phyloP scores from a whole-genome alignment of 2,888 invertebrate species.

The Hypomecis punctinalis region DNA sequence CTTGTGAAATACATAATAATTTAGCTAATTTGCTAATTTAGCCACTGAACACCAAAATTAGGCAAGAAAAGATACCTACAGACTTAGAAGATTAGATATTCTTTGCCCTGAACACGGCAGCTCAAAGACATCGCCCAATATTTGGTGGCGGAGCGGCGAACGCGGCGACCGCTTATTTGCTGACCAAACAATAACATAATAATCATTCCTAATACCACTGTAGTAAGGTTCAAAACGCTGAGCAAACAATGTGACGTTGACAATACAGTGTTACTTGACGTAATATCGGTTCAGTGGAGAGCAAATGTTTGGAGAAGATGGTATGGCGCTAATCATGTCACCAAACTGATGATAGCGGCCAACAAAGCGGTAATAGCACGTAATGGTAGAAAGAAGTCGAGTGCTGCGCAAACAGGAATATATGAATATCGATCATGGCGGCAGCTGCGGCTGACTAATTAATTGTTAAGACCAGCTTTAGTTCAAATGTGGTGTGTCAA shows the following conservation, averaged over 20 bases:
- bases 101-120: slow-evolving; percentile 67
- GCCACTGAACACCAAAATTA: background rate
- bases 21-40: background rate
- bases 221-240: slow-evolving; percentile 46
- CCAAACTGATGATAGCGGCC: slow-evolving; percentile 50
- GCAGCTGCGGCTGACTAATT: slow-evolving; percentile 1
- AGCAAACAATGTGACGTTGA: slow-evolving; percentile 41
- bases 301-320: slow-evolving; percentile 53
- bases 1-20: slow-evolving; percentile 14
- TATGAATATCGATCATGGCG: slow-evolving; percentile 21
- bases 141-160: slow-evolving; percentile 64
- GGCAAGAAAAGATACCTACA: background rate
- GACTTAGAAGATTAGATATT: slow-evolving; percentile 40
- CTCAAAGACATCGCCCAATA: slow-evolving; percentile 66
- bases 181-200: slow-evolving; percentile 43
- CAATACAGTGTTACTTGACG: slow-evolving; percentile 63
- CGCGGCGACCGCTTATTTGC: slow-evolving; percentile 57
- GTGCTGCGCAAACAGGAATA: slow-evolving; percentile 27
- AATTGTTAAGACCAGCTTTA: background rate
- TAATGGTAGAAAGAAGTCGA: slow-evolving; percentile 32
- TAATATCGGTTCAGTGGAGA: slow-evolving; percentile 58
- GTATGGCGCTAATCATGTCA: slow-evolving; percentile 58
- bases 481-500: too few relatives aligned
- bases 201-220: slow-evolving; percentile 37
- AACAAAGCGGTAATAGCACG: slow-evolving; percentile 47